Evolutionary conservation across 2,888 invertebrate genomes (phyloP).

Genomic region (Syrista parreyssii): DNA sequence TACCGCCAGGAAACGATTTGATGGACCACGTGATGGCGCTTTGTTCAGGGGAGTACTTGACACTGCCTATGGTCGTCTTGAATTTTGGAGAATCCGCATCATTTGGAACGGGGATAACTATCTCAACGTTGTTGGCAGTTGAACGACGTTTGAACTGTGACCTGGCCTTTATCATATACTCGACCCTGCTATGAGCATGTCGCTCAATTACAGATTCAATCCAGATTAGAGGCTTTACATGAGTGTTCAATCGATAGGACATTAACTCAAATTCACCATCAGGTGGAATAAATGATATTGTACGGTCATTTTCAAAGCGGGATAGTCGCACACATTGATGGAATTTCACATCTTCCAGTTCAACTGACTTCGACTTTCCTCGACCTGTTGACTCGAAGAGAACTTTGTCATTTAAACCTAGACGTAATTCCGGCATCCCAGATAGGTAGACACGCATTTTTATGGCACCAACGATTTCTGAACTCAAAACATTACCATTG

Average conservation of each 20-base stretch:
- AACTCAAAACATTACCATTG: slow-evolving; percentile 94
- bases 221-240: slow-evolving; percentile 98
- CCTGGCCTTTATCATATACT: slow-evolving; percentile 99
- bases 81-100: slow-evolving; percentile 99
- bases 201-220: slow-evolving; percentile 98
- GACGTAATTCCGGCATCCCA: slow-evolving; percentile 97
- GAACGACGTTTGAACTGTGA: slow-evolving; percentile 98
- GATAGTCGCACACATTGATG: slow-evolving; percentile 98
- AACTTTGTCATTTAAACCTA: slow-evolving; percentile 98
- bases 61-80: slow-evolving; percentile 96
- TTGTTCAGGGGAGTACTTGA: slow-evolving; percentile 97
- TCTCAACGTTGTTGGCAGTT: slow-evolving; percentile 98
- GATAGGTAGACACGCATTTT: slow-evolving; percentile 99
- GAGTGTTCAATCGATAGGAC: slow-evolving; percentile 97
- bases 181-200: slow-evolving; percentile 96
- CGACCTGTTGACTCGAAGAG: slow-evolving; percentile 97
- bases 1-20: slow-evolving; percentile 97
- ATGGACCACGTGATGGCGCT: slow-evolving; percentile 98
- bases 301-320: slow-evolving; percentile 97
- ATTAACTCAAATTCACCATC: slow-evolving; percentile 99
- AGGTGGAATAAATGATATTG: slow-evolving; percentile 98
- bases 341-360: slow-evolving; percentile 98
- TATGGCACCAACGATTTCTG: slow-evolving; percentile 98
- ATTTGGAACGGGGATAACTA: slow-evolving; percentile 93
- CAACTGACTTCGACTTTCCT: slow-evolving; percentile 97